Conservation (phyloP, 1,140 invertebrate genomes). For the Teleopsis dalmanni region DNA sequence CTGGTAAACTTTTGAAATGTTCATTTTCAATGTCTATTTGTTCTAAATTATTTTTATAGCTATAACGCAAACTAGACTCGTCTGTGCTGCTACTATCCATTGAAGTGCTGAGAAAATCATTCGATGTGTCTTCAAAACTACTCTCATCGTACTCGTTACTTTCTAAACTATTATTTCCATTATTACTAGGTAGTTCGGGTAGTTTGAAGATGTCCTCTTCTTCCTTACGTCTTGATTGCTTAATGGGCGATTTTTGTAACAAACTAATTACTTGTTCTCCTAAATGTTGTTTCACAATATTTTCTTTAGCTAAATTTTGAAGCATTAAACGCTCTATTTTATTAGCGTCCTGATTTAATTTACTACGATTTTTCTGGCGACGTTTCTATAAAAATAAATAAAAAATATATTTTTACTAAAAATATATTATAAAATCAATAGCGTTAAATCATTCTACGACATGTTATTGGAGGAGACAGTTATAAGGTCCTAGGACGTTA, state of each 20-base stretch:
- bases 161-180: constrained; percentile 25
- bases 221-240: constrained; percentile 24
- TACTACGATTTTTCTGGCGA: constrained; percentile 66
- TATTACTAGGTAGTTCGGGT: constrained; percentile 51
- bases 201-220: constrained; percentile 65
- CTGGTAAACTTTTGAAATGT: constrained; percentile 73
- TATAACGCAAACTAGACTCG: constrained; percentile 44
- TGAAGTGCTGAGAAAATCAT: constrained; percentile 20
- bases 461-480: too few species aligned
- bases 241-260: constrained; percentile 38
- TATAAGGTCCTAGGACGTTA: too few species aligned
- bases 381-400: constrained; percentile 52
- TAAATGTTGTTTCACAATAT: constrained; percentile 53
- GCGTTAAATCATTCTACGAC: too few species aligned
- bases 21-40: constrained; percentile 68
- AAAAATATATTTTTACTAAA: background rate
- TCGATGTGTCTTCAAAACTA: background rate
- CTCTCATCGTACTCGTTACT: constrained; percentile 5
- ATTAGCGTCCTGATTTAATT: constrained; percentile 63
- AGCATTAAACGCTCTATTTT: constrained; percentile 66
- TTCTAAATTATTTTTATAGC: constrained; percentile 58
- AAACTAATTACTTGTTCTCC: constrained; percentile 51
- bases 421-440: too few species aligned
- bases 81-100: constrained; percentile 30
- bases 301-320: constrained; percentile 52